phyloP scores from a whole-genome alignment of 2,888 invertebrate genomes.

The Polydrusus cervinus region DNA sequence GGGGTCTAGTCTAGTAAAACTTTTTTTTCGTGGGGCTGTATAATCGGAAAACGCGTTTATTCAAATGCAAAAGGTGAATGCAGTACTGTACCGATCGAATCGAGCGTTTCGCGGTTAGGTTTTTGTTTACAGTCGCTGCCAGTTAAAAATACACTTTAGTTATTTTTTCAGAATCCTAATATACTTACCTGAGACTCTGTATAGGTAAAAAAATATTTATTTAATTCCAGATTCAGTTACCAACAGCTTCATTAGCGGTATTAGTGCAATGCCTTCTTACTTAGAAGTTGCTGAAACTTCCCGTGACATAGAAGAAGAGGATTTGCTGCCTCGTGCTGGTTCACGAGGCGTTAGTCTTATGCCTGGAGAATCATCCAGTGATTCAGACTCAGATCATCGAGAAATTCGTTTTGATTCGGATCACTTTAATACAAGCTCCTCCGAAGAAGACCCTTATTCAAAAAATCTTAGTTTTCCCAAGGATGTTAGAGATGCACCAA shows the following conservation, averaged over 20 bases:
- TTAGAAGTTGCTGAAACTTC: slow-evolving; percentile 66
- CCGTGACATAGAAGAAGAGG: slow-evolving; percentile 68
- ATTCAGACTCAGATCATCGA: slow-evolving; percentile 66
- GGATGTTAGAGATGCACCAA: slow-evolving; percentile 58
- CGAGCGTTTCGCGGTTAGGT: too few relatives aligned
- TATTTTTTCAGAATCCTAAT: too few relatives aligned
- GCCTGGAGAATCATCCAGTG: slow-evolving; percentile 65
- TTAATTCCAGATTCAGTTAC: slow-evolving; percentile 36
- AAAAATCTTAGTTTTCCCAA: slow-evolving; percentile 33
- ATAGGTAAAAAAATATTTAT: background rate
- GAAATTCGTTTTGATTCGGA: slow-evolving; percentile 69
- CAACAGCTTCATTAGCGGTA: slow-evolving; percentile 61
- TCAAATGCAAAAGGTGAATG: too few relatives aligned
- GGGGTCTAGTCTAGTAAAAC: too few relatives aligned
- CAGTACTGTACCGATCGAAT: too few relatives aligned
- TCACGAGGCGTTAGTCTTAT: slow-evolving; percentile 52
- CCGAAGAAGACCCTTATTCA: slow-evolving; percentile 64
- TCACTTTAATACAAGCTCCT: slow-evolving; percentile 70
- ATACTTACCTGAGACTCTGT: too few relatives aligned
- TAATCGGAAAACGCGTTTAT: too few relatives aligned
- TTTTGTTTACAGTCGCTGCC: too few relatives aligned
- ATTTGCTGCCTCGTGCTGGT: slow-evolving; percentile 61
- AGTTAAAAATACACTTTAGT: too few relatives aligned
- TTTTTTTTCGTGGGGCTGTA: too few relatives aligned
- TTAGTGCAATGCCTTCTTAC: slow-evolving; percentile 68